These are phyloP conservation scores for Cetonia aurata DNA, from an alignment of 2,888 invertebrate genomes.

Conservation along the genomic window DNA sequence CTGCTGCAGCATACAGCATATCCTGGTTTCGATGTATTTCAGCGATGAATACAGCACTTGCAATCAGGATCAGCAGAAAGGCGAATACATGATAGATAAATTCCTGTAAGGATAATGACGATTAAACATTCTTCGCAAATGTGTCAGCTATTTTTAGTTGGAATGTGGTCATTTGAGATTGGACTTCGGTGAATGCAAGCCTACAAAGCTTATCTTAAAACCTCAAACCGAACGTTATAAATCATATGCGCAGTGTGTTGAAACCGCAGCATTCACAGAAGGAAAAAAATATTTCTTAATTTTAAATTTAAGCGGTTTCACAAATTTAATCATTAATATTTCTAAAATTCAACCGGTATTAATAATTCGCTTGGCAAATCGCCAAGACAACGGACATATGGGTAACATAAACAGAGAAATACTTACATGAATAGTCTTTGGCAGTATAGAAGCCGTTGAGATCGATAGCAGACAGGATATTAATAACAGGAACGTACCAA, in stretches of 20 bases:
- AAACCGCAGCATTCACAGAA: too few relatives aligned
- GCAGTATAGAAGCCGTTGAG: conserved; percentile 84
- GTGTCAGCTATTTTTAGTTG: neutral
- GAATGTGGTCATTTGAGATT: conserved; percentile 19
- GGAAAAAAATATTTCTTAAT: neutral
- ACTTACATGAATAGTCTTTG: conserved; percentile 86
- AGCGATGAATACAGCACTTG: conserved; percentile 77
- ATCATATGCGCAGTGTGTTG: too few relatives aligned
- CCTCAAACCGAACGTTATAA: neutral
- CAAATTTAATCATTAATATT: neutral
- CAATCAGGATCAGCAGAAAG: conserved; percentile 78
- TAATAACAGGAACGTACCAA: conserved; percentile 82
- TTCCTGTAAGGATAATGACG: conserved; percentile 73
- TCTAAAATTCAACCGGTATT: neutral
- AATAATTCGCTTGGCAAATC: neutral
- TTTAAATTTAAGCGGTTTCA: neutral
- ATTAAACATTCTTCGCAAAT: neutral
- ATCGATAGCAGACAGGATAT: conserved; percentile 82
- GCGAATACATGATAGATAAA: conserved; percentile 84
- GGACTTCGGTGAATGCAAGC: too few relatives aligned
- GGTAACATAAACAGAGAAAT: conserved; percentile 33
- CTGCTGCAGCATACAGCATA: conserved; percentile 78
- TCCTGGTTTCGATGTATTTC: conserved; percentile 74
- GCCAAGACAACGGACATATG: conserved; percentile 5
- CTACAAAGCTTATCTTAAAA: neutral